Conservation (phyloP, 1,140 invertebrate genomes). For the Palaemon carinicauda region DNA sequence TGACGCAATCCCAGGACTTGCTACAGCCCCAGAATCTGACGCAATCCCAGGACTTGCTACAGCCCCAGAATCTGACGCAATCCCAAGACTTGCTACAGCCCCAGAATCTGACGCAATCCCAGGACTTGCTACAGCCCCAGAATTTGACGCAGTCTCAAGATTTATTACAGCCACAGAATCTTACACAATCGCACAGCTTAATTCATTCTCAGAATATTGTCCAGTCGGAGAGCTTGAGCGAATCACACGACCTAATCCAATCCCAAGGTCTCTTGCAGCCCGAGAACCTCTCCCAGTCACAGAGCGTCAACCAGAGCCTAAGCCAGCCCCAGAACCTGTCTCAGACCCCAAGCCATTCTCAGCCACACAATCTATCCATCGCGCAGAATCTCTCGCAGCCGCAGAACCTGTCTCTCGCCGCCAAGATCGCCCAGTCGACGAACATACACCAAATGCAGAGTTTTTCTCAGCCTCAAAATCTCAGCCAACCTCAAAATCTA, state of each 20-base stretch:
- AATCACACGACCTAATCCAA: constrained; percentile 40
- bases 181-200: neutral
- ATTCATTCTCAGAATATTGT: constrained; percentile 18
- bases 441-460: constrained; percentile 36
- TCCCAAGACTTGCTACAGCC: constrained; percentile 28
- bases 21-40: neutral
- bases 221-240: constrained; percentile 24
- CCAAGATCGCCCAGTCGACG: constrained; percentile 36
- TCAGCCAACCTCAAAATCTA: constrained; percentile 30
- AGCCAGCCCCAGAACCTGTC: constrained; percentile 36
- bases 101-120: constrained; percentile 26
- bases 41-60: constrained; percentile 26
- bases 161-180: constrained; percentile 28
- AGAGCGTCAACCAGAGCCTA: constrained; percentile 26
- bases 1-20: too few relatives aligned
- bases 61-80: constrained; percentile 22
- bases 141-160: constrained; percentile 2
- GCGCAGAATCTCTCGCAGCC: constrained; percentile 42
- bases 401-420: constrained; percentile 36
- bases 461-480: constrained; percentile 32
- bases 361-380: constrained; percentile 40
- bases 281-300: constrained; percentile 28
- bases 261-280: constrained; percentile 38
- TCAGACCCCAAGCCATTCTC: constrained; percentile 31
- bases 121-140: constrained; percentile 13